Base-by-base conservation (phyloP, 1,140 invertebrate species). In the Scaptomyza montana region DNA sequence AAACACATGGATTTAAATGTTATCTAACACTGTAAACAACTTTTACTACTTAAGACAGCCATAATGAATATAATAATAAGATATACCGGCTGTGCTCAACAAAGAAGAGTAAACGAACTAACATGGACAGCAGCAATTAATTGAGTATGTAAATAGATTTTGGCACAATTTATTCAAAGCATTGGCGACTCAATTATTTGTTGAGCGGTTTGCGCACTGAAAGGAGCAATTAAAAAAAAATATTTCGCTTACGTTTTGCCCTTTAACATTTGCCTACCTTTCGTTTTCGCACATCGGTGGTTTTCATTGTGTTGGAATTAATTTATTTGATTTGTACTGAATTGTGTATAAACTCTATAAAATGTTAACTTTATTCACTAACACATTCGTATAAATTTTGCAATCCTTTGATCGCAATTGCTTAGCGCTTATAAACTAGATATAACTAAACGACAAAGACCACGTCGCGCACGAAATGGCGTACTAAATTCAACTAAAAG, bases 191-290 rank as follows among this genome's bases (percentile, higher is more conserved):
- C 30, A 68, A 70, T 65, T 62, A 64, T 33, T 56, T 49, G 19
- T 46, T 54, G 30, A 53, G 54, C 8, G 21, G 45, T 30, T 41
- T 49, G 39, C 36, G 50, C 57, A 51, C 54, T 45, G 54, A 67
- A 66, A 72, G 43, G 62, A 54, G 59, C 70, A 69, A 55, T 63
- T 59, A 47, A 46, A 39, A 69, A 68, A 16, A 16, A 16, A 16
- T 50, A 57, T 70, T 43, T 47, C 33, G 60, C 39, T n/a, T 55
- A 39, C 53, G 43, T 69, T 69, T 47, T 65, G 53, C 46, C 41
- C 67, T 54, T 75, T 82, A 50, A 77, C 66, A 77, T 80, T 70
- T 80, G 59, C 82, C 46, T 82, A 87, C 82, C 74, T 87, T 87
- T 76, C 82, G 78, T 71, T 87, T 82, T 51, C 82, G 78, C 76